Evolutionary conservation across 2,888 invertebrate genomes (phyloP), one percentile per base, ranked within the genome.

Genomic region (Xestia xanthographa): DNA sequence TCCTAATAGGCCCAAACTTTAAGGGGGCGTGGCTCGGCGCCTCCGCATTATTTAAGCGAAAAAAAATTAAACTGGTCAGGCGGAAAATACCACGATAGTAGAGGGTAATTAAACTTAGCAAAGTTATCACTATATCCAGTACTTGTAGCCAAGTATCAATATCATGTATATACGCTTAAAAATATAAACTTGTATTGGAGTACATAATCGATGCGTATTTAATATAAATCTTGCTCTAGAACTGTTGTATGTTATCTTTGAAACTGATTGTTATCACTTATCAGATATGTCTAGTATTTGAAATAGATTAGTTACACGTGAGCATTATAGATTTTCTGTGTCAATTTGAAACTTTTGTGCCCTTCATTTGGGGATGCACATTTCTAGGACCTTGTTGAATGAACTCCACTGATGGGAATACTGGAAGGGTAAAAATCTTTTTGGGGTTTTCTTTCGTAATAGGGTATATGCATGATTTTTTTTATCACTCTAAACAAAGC

Each of bases 241-340:
- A 71, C 82, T 70, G 41, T 70, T 67, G 41, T 77, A 41, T 66
- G 70, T 72, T 83, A 79, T 83, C 75, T 58, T 43, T 75, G 53
- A 45, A 72, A 48, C 26, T 60, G 75, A 79, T 82, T 72, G 63
- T 63, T 77, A 82, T 82, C 77, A 63, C 38, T 70, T 68, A 66
- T 58, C 60, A 60, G 60, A 60, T 60, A n/a, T 29, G 20, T 60
- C 14, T 60, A 69, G n/a, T 77, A 73, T 82, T 79, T 75, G 29
- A 58, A 71, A 69, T 78, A 83, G 72, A 67, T 72, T 78, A 82
- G 70, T 48, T 29, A 72, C 63, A 67, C 58, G 66, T 67, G 78
- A 75, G 29, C 58, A 38, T 20, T 56, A 43, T 38, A 66, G 14
- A 66, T 66, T 62, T 34, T 67, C 14, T 26, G 34, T 38, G 34